Base-by-base conservation (phyloP, 1,140 invertebrate genomes). In the Pseudomyrmex cubaensis region DNA sequence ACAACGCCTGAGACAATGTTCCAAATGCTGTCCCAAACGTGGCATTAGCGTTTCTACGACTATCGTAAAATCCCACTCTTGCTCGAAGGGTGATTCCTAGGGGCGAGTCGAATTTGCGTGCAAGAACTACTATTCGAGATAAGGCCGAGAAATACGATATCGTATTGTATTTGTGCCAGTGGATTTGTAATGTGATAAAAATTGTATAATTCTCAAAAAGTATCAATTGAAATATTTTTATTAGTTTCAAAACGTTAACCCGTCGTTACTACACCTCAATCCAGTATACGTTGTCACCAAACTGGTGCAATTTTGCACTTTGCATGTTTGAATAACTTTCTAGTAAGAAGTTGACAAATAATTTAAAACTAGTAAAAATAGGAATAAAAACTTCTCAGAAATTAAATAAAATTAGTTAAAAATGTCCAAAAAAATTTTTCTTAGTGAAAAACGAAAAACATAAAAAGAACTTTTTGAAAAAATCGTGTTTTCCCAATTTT, bases 1-100 rank as follows among this genome's bases (percentile, higher is more conserved):
- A 80, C 76, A 80, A 80, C 22, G 44, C 50, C 61, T 5, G 35
- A 56, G 46, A 76, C 62, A 83, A 83, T 78, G 62, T 78, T 66
- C 77, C 82, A 52, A 46, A 57, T 59, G 76, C 76, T 72, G 48
- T 80, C 76, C 66, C 76, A 80, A 80, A 80, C 22, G 66, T 70
- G 56, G 20, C 22, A 80, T 80, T 72, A 72, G 66, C 46, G 54
- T 72, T 59, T 80, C 66, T 72, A 72, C 20, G 76, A 80, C 46
- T 80, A 61, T 72, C 66, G 10, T 72, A 70, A 80, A 80, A 4
- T 59, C 54, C 15, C 64, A 56, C 20, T 78, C 62, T 22, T 10
- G 48, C 48, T 12, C 25, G 25, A 8, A 8, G 35, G 35, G 35
- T 35, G 35, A 17, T 69, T 76, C 12, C n/a, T 17, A 25, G 52